Evolutionary conservation across 2,113 vertebrate genomes (phyloP).

Genomic region (Scolopax mira): DNA sequence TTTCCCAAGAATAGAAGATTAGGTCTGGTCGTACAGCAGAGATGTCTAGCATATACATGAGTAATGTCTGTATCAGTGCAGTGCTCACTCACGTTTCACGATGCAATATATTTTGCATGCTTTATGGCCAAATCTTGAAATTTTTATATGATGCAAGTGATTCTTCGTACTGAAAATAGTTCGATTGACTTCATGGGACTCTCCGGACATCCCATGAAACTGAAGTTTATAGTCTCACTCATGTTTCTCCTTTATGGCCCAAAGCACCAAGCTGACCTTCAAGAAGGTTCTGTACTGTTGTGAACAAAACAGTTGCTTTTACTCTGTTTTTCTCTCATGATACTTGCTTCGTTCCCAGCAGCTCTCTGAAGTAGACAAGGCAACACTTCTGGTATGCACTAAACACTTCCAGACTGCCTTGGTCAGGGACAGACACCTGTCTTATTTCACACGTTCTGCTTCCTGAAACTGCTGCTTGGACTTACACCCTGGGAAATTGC

Average conservation of each 20-base stretch:
- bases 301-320: background rate
- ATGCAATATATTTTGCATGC: conserved; percentile 5
- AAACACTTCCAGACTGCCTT: conserved; percentile 26
- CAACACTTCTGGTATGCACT: background rate
- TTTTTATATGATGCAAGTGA: conserved; percentile 7
- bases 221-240: background rate
- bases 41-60: background rate
- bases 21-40: background rate
- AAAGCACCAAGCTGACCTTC: background rate
- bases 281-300: background rate
- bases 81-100: conserved; percentile 6
- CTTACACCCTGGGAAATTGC: conserved; percentile 40
- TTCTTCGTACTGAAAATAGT: background rate
- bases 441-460: conserved; percentile 35
- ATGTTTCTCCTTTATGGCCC: background rate
- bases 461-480: conserved; percentile 29
- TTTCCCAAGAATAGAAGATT: background rate
- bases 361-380: background rate
- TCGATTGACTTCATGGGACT: background rate
- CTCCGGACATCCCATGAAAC: background rate
- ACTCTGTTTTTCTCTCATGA: background rate
- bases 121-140: background rate
- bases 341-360: background rate
- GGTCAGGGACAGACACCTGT: conserved; percentile 28
- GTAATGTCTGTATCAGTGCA: background rate